Base-by-base conservation (phyloP, 2,797 vertebrate species). In the Lepus townsendii region DNA sequence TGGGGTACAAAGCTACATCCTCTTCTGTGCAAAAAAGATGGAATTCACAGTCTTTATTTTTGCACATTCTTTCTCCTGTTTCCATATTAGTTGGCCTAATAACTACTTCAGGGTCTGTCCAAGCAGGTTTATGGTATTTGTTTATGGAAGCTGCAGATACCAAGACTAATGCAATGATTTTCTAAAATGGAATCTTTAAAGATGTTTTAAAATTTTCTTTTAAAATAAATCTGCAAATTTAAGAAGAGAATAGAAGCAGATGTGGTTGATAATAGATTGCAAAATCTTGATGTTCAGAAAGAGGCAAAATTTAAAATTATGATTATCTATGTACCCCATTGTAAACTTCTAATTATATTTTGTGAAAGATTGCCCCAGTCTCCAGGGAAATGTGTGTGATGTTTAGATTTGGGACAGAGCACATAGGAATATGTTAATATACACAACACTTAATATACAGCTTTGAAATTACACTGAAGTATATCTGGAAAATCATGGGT, bases 401-500 rank as follows among this genome's bases (percentile, higher is more conserved):
- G 1, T 85, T 93, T 93, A 63, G 38, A 91, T 20, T 38, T 83
- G 22, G 60, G 65, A 60, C 22, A 86, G 14, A 12, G 4, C 27
- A 22, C 52, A 78, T 76, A 86, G 22, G 7, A 35, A 82, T 76
- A 30, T 50, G 3, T 75, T 71, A 0, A 13, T 20, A 78, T 77
- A 2, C 27, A 52, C 76, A 93, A 72, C 11, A 91, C 19, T 5
- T 73, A 66, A 50, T 57, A 3, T 60, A 78, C 26, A 88, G 16
- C 65, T 93, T 73, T 83, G 77, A 90, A 93, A 91, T 91, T 35
- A 38, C 57, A 88, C 83, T 93, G 76, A 89, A 91, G 60, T 95
- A 85, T 32, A 10, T 50, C 13, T 35, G 8, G 19, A n/a, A 73
- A n/a, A 60, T 93, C 57, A 73, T 54, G n/a, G 3, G 22, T 54